Evolutionary conservation across 2,888 invertebrate species (phyloP).

Genomic region (Lochmaea crataegi): DNA sequence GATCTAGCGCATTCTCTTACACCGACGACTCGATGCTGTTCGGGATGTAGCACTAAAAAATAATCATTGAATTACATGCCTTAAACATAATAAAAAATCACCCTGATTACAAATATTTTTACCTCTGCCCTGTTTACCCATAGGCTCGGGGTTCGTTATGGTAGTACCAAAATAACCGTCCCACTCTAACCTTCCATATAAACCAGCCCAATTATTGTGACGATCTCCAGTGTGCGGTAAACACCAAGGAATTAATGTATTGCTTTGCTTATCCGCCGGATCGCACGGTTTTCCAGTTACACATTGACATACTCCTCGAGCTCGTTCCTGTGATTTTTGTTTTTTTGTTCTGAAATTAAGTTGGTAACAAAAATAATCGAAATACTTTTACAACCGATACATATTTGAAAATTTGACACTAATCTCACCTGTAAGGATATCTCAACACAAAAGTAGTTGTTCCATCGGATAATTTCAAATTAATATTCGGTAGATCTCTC

Average conservation of each 20-base stretch:
- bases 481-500: conserved; percentile 86
- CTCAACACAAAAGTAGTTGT: conserved; percentile 71
- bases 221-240: conserved; percentile 87
- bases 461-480: conserved; percentile 77
- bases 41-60: conserved; percentile 80
- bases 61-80: too few relatives aligned
- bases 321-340: conserved; percentile 64
- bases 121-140: conserved; percentile 87
- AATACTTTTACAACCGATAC: too few relatives aligned
- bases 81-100: too few relatives aligned
- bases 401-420: too few relatives aligned
- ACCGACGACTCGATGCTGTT: conserved; percentile 83
- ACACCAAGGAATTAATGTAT: conserved; percentile 90
- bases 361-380: too few relatives aligned
- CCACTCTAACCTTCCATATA: conserved; percentile 86
- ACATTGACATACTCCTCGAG: conserved; percentile 84
- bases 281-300: conserved; percentile 75
- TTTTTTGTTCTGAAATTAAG: conserved; percentile 64
- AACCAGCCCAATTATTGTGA: conserved; percentile 88
- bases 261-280: conserved; percentile 79
- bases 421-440: conserved; percentile 67
- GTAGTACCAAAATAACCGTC: conserved; percentile 88
- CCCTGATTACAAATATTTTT: too few relatives aligned
- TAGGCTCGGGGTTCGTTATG: conserved; percentile 88
- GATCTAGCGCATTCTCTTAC: conserved; percentile 89